Base-by-base conservation (phyloP, 2,113 vertebrate species). In the Lagopus leucura region DNA sequence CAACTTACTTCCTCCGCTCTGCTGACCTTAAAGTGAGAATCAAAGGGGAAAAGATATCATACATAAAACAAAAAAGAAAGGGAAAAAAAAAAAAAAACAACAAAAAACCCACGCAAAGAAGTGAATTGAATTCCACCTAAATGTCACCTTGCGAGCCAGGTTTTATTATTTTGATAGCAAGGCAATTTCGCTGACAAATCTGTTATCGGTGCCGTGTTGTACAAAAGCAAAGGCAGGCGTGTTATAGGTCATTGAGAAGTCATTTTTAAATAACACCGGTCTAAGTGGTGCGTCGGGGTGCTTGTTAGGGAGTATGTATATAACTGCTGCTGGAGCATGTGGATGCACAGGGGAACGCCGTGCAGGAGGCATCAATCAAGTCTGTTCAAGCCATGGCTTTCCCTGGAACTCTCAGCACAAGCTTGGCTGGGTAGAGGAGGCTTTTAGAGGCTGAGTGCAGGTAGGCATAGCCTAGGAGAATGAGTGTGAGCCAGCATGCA, bases 81-180 rank as follows among this genome's bases (percentile, higher is more conserved):
- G 93, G 63, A 86, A 61, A 8, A 27, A 52, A 52, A 27, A 52
- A 14, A 28, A 8, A 52, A 52, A 13, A 13, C 42, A 42, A 14
- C 38, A 38, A 38, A 38, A 38, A 52, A 28, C 13, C 22, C 14
- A 28, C 92, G 84, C 65, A 20, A 71, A 86, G 91, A 73, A 92
- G 58, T 6, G 88, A 96, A 88, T 95, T 89, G 91, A 96, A 92
- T 96, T 93, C 75, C 82, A 86, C 93, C 28, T n/a, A 93, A 96
- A 94, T 94, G 96, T 97, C 96, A 96, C 96, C 94, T 96, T 95
- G 83, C 34, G 22, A 69, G 83, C 27, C 84, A 88, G 86, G 47
- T 90, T 96, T 96, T 96, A 91, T 77, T 91, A 89, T 88, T 93
- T 82, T 94, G 92, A 94, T 89, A 88, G 91, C 58, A 14, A 95